phyloP scores from a whole-genome alignment of 2,113 vertebrate species.

The Chaetodon trifascialis region DNA sequence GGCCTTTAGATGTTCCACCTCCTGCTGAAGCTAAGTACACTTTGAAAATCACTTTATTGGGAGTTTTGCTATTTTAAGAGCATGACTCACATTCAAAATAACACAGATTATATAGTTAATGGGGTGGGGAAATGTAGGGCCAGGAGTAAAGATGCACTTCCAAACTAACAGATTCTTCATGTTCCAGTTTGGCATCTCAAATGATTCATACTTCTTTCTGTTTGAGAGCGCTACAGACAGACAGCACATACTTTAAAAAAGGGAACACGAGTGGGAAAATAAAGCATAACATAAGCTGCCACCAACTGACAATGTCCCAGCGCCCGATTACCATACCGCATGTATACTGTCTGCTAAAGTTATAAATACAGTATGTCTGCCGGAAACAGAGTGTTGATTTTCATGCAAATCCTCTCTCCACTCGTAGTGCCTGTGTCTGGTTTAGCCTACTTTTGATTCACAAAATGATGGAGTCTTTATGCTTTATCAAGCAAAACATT shows the following conservation, averaged over 20 bases:
- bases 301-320: slow-evolving; percentile 20
- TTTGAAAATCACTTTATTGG: background rate
- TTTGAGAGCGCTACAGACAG: background rate
- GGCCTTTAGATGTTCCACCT: background rate
- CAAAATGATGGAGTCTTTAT: slow-evolving; percentile 41
- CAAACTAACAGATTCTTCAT: slow-evolving; percentile 9
- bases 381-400: slow-evolving; percentile 25
- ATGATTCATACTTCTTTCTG: slow-evolving; percentile 15
- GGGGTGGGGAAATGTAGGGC: slow-evolving; percentile 5
- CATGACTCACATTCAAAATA: background rate
- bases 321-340: slow-evolving; percentile 21
- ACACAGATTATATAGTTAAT: slow-evolving; percentile 4
- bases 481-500: slow-evolving; percentile 52
- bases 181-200: slow-evolving; percentile 2
- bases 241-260: slow-evolving; percentile 9
- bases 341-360: slow-evolving; percentile 17
- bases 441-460: slow-evolving; percentile 42
- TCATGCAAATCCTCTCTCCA: slow-evolving; percentile 52
- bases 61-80: background rate
- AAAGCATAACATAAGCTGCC: slow-evolving; percentile 34
- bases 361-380: slow-evolving; percentile 17
- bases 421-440: slow-evolving; percentile 20
- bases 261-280: background rate
- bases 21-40: background rate
- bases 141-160: slow-evolving; percentile 12